Evolutionary conservation across 2,113 vertebrate species (phyloP).

Genomic region (Martes martes): DNA sequence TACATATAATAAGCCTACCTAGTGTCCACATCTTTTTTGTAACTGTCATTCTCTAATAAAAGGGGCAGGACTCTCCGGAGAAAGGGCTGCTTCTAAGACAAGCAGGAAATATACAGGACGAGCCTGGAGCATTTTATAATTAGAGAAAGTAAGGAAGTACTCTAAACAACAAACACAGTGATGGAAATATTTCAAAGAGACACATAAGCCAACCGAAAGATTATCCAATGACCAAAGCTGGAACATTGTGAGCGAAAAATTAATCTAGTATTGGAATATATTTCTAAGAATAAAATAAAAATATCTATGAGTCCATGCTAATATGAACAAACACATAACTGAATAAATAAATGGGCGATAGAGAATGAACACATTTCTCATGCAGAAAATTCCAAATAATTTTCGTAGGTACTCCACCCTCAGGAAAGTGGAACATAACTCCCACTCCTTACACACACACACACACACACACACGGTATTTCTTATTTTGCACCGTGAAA

Average conservation of each 20-base stretch:
- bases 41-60: background rate
- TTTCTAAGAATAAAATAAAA: background rate
- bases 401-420: background rate
- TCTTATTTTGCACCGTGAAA: background rate
- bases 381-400: background rate
- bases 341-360: background rate
- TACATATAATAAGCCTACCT: background rate
- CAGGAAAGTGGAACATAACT: background rate
- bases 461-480: background rate
- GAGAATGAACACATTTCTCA: background rate
- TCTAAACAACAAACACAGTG: background rate
- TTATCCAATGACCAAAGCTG: background rate
- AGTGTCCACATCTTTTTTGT: background rate
- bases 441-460: background rate
- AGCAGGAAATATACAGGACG: background rate
- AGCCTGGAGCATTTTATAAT: background rate
- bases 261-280: background rate
- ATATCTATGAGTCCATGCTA: background rate
- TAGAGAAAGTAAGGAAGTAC: background rate
- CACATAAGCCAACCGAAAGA: background rate
- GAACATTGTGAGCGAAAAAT: background rate
- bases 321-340: background rate
- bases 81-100: background rate
- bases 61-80: background rate
- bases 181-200: background rate